A percentile compares a stretch with the other conserved stretches of the same genome.
Evolutionary conservation across 2,888 invertebrate genomes (phyloP).

Genomic region (Cancer borealis): DNA sequence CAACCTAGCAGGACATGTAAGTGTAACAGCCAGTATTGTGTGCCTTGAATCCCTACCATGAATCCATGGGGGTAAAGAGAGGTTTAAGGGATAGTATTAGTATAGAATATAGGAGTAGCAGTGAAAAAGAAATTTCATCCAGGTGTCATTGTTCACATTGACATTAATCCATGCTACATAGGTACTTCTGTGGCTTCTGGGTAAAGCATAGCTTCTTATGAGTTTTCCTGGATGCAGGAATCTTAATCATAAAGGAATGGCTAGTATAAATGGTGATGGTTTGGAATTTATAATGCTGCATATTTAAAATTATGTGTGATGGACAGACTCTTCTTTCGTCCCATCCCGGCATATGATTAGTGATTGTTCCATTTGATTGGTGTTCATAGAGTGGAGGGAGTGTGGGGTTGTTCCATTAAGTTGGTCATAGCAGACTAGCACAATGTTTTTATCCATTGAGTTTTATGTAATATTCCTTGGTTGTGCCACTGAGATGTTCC

Average conservation of each 20-base stretch:
- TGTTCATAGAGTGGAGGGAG: no score
- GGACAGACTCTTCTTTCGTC: background rate
- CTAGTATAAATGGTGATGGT: background rate
- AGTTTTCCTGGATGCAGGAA: background rate
- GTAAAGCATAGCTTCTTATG: background rate
- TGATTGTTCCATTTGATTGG: no score
- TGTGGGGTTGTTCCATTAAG: no score
- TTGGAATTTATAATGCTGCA: background rate
- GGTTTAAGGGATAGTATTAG: background rate
- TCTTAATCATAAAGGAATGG: background rate
- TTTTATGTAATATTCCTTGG: background rate
- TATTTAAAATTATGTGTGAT: background rate
- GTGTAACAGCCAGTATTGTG: background rate
- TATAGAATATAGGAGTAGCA: no score
- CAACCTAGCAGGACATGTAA: constrained; percentile 92
- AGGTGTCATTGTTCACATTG: background rate
- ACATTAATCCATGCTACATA: background rate
- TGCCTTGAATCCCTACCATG: background rate
- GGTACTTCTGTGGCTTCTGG: background rate
- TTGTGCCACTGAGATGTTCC: background rate
- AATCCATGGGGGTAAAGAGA: background rate
- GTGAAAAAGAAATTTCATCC: background rate
- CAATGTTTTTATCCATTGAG: background rate
- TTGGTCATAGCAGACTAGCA: background rate
- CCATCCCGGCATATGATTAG: no score